phyloP scores from a whole-genome alignment of 2,797 vertebrate genomes.

The Lerista edwardsae region DNA sequence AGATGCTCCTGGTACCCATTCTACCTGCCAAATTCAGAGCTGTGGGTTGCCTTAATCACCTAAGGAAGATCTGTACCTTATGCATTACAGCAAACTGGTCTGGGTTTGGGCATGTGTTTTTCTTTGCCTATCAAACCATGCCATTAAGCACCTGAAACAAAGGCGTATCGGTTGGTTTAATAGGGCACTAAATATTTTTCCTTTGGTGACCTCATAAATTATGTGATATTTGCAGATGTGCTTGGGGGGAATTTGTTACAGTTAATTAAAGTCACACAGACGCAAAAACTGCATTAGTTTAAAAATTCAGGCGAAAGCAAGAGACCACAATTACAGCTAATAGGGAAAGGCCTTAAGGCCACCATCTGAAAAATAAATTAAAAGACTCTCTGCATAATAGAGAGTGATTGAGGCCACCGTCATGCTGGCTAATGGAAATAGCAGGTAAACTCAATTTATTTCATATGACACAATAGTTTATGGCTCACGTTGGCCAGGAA shows the following conservation, averaged over 20 bases:
- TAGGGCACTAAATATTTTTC: not conserved
- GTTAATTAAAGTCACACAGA: constrained; percentile 23
- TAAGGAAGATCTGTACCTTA: not conserved
- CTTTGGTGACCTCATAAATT: constrained; percentile 16
- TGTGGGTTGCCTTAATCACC: not conserved
- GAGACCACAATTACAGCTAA: not conserved
- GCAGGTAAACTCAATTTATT: not conserved
- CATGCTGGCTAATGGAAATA: not conserved
- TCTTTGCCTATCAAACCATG: not conserved
- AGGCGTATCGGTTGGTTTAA: not conserved
- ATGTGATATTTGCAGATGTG: constrained; percentile 6
- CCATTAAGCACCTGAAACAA: constrained; percentile 8
- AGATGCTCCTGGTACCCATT: not conserved
- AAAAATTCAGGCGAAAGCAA: not conserved
- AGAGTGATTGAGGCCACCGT: not conserved
- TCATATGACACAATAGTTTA: not conserved
- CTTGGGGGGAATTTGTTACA: constrained; percentile 13
- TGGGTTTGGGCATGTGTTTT: not conserved
- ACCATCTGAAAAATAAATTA: constrained; percentile 1
- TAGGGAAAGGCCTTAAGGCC: not conserved
- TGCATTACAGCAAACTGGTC: not conserved
- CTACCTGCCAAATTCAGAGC: not conserved
- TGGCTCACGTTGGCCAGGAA: too few relatives aligned
- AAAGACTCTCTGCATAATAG: constrained; percentile 6
- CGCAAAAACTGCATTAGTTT: not conserved